Conservation (phyloP, 2,113 vertebrate species). For the Ariopsis seemanni region DNA sequence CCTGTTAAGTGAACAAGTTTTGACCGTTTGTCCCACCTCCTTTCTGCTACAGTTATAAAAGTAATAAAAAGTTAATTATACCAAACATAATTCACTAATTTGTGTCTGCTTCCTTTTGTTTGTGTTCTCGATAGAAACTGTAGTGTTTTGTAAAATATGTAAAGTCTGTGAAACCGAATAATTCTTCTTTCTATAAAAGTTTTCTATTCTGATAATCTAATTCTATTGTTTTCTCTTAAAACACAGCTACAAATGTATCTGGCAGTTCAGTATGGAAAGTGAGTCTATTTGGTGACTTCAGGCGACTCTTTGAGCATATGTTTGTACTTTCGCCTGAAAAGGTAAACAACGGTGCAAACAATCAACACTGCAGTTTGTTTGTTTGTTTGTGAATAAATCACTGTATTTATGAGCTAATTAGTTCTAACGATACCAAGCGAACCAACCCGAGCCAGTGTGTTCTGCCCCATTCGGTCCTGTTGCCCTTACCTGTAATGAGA, state of each 20-base stretch:
- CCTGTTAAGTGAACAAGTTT: not conserved
- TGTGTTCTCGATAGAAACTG: not conserved
- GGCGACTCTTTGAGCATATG: not conserved
- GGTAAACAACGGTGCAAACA: not conserved
- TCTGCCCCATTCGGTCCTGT: no score
- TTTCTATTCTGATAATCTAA: no score
- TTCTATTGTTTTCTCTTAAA: not conserved
- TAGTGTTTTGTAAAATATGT: not conserved
- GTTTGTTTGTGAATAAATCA: not conserved
- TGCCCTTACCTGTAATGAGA: constrained; percentile 48
- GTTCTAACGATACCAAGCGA: no score
- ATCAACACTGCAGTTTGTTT: not conserved
- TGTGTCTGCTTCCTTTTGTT: not conserved
- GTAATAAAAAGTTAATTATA: not conserved
- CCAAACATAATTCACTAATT: not conserved
- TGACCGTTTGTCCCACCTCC: not conserved
- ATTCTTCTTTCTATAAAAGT: no score
- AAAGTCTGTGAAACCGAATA: not conserved
- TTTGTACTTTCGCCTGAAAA: not conserved
- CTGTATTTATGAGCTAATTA: not conserved
- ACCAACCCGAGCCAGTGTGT: not conserved
- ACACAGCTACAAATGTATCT: not conserved
- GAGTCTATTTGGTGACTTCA: not conserved
- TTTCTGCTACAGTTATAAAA: not conserved
- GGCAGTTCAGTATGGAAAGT: not conserved